phyloP scores from a whole-genome alignment of 2,113 vertebrate genomes.

The Myrmecophaga tridactyla region DNA sequence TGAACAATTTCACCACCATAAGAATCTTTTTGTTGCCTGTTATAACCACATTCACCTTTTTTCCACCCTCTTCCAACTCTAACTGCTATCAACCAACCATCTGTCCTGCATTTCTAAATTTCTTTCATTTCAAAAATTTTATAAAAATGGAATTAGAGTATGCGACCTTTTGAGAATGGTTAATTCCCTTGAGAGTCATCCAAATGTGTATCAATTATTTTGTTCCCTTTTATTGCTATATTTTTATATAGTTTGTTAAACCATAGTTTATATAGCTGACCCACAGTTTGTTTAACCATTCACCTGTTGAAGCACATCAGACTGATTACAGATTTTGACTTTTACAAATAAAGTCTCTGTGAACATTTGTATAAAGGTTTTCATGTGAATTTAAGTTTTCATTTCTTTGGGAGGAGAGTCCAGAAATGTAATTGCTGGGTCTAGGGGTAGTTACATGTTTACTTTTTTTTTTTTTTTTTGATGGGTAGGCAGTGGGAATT shows the following conservation, averaged over 20 bases:
- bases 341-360: background rate
- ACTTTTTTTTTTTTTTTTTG: no score
- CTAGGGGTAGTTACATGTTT: background rate
- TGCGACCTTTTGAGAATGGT: background rate
- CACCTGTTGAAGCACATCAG: background rate
- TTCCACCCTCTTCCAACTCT: background rate
- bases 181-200: background rate
- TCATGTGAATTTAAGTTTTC: background rate
- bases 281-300: background rate
- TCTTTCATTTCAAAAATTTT: background rate
- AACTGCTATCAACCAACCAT: background rate
- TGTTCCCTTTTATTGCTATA: background rate
- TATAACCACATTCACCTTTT: background rate
- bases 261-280: background rate
- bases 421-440: background rate
- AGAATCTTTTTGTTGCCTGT: background rate
- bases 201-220: background rate
- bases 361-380: background rate
- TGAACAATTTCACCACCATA: background rate
- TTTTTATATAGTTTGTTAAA: background rate
- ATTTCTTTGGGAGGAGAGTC: background rate
- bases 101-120: background rate
- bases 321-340: background rate
- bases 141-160: background rate
- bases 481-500: no score